A percentile compares a stretch with the other conserved stretches of the same genome.
Conservation (phyloP, 2,797 vertebrate species). For the Geotrypetes seraphini region DNA sequence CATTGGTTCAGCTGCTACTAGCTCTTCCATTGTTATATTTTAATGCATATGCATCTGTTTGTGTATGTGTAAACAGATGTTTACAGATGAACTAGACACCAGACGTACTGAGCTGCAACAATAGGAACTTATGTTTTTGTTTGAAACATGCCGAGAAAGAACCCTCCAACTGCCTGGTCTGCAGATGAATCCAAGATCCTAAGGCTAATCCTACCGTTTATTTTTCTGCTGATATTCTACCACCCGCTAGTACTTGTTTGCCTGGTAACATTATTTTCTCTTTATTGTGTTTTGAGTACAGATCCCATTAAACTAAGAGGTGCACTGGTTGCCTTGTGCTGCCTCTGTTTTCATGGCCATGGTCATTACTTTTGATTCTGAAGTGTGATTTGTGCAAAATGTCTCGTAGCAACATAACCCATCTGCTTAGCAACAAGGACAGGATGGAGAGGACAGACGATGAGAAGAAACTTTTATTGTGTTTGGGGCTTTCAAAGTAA, state of each 20-base stretch:
- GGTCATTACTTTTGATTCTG: constrained; percentile 1
- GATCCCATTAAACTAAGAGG: constrained; percentile 1
- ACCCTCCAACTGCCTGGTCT: neutral
- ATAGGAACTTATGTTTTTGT: too few species aligned
- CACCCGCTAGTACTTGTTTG: neutral
- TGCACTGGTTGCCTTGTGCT: neutral
- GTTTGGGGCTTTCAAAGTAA: neutral
- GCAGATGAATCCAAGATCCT: neutral
- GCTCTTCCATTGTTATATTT: too few species aligned
- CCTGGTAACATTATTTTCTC: neutral
- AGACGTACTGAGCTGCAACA: too few species aligned
- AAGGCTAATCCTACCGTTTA: too few species aligned
- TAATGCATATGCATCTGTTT: too few species aligned
- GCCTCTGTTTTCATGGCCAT: constrained; percentile 16
- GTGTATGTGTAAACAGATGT: too few species aligned
- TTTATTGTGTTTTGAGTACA: neutral
- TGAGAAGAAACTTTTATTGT: neutral
- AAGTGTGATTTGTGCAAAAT: neutral
- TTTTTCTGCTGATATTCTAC: too few species aligned
- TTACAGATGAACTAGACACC: too few species aligned
- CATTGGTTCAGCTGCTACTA: too few species aligned
- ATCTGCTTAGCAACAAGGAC: constrained; percentile 18
- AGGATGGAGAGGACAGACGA: neutral
- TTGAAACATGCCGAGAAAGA: too few species aligned
- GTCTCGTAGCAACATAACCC: constrained; percentile 7